These are phyloP conservation scores for Drosophila takahashii DNA, from an alignment of 1,140 invertebrate genomes.

Conservation along the genomic window DNA sequence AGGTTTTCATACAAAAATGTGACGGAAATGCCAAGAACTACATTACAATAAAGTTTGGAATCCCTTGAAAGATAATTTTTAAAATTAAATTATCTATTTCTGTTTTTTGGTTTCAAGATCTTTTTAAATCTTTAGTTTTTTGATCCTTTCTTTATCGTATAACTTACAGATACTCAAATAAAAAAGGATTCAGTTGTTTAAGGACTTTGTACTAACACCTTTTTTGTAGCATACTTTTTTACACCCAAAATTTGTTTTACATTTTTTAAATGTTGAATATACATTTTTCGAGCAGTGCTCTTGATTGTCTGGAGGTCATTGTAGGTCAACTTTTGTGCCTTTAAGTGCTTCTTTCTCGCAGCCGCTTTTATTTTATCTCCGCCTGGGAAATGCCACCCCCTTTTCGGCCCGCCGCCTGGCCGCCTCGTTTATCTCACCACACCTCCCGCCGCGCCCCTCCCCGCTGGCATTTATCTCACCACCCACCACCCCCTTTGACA, in stretches of 20 bases:
- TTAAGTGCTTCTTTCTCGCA: conserved; percentile 45
- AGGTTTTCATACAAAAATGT: background rate
- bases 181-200: too few relatives aligned
- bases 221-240: too few relatives aligned
- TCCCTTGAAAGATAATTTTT: too few relatives aligned
- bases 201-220: too few relatives aligned
- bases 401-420: background rate
- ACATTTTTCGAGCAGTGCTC: conserved; percentile 1
- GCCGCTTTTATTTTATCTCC: conserved; percentile 25
- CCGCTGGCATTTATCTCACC: conserved; percentile 22
- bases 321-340: conserved; percentile 59
- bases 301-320: conserved; percentile 54
- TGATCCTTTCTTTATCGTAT: too few relatives aligned
- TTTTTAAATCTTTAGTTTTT: too few relatives aligned
- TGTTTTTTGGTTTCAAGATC: too few relatives aligned
- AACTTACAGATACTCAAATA: too few relatives aligned
- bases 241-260: too few relatives aligned
- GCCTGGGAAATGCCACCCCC: conserved; percentile 3
- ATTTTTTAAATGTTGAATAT: background rate
- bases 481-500: conserved; percentile 7
- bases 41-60: too few relatives aligned
- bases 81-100: too few relatives aligned
- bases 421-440: conserved; percentile 52
- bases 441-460: too few relatives aligned
- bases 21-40: background rate